A percentile compares a stretch with the other conserved stretches of the same genome.
phyloP scores from a whole-genome alignment of 2,888 invertebrate genomes.

The Xylophagus ater region DNA sequence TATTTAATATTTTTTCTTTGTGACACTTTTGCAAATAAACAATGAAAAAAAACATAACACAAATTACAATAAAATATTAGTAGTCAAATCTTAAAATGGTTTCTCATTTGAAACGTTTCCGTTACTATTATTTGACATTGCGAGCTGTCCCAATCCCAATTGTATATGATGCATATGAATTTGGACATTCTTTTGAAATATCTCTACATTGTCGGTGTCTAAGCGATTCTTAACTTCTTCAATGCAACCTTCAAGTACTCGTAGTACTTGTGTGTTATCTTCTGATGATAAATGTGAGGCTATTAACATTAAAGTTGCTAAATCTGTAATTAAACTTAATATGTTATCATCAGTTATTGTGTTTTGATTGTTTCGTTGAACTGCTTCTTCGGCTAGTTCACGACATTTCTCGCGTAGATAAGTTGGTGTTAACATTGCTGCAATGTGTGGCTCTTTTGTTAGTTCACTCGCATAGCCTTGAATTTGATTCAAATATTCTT shows the following conservation, averaged over 20 bases:
- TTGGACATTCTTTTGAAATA: conserved; percentile 81
- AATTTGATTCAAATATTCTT: conserved; percentile 73
- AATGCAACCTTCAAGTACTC: conserved; percentile 82
- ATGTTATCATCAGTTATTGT: conserved; percentile 49
- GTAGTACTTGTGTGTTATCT: conserved; percentile 81
- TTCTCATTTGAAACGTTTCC: too few relatives aligned
- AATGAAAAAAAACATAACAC: too few relatives aligned
- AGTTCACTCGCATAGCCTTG: conserved; percentile 76
- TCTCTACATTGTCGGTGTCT: conserved; percentile 59
- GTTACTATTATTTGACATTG: conserved; percentile 16
- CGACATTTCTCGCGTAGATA: conserved; percentile 77
- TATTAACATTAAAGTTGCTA: conserved; percentile 69
- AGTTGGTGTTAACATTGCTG: conserved; percentile 79
- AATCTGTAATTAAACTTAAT: conserved; percentile 69
- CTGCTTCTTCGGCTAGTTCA: conserved; percentile 71
- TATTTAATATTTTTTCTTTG: too few relatives aligned
- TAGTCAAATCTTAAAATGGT: too few relatives aligned
- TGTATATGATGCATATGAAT: conserved; percentile 57
- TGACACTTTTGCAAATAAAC: too few relatives aligned
- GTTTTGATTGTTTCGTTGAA: conserved; percentile 58
- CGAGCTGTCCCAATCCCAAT: conserved; percentile 28
- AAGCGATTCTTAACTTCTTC: conserved; percentile 76
- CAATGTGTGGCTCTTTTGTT: conserved; percentile 75
- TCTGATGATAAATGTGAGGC: conserved; percentile 51
- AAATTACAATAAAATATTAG: too few relatives aligned